Conservation (phyloP, 2,888 invertebrate genomes). For the Drosophila yooni region DNA sequence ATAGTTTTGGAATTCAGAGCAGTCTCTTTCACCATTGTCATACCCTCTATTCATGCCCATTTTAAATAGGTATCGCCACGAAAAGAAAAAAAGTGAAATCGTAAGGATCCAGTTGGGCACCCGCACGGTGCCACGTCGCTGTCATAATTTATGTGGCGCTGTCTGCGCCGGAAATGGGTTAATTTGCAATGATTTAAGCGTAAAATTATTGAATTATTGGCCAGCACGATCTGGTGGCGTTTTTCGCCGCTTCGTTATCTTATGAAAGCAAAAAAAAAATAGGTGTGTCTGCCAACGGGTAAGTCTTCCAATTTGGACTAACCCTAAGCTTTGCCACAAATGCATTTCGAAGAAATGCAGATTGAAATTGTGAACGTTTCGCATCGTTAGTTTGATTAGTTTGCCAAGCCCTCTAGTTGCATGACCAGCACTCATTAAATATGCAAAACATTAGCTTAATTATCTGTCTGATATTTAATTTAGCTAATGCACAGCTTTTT, state of each 20-base stretch:
- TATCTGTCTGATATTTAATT: slow-evolving; percentile 34
- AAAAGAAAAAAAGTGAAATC: slow-evolving; percentile 1
- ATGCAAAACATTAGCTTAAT: slow-evolving; percentile 20
- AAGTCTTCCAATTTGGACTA: slow-evolving; percentile 25
- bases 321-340: slow-evolving; percentile 8
- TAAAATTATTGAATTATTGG: slow-evolving; percentile 82
- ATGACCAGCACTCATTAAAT: slow-evolving; percentile 51
- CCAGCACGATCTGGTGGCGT: slow-evolving; percentile 60
- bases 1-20: not conserved
- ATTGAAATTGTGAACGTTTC: slow-evolving; percentile 25
- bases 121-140: slow-evolving; percentile 50
- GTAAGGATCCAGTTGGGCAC: slow-evolving; percentile 27
- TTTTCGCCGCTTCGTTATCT: slow-evolving; percentile 58
- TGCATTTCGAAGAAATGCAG: slow-evolving; percentile 70
- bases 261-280: slow-evolving; percentile 10
- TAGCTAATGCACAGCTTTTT: slow-evolving; percentile 46
- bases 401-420: slow-evolving; percentile 54
- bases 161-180: slow-evolving; percentile 82
- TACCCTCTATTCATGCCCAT: not conserved
- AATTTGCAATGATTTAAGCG: slow-evolving; percentile 82
- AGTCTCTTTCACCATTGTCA: not conserved
- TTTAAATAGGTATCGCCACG: not conserved
- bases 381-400: slow-evolving; percentile 12
- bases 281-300: slow-evolving; percentile 54
- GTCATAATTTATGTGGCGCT: slow-evolving; percentile 80